These are phyloP conservation scores for Nerophis lumbriciformis DNA, from an alignment of 2,113 vertebrate genomes.

Conservation along the genomic window DNA sequence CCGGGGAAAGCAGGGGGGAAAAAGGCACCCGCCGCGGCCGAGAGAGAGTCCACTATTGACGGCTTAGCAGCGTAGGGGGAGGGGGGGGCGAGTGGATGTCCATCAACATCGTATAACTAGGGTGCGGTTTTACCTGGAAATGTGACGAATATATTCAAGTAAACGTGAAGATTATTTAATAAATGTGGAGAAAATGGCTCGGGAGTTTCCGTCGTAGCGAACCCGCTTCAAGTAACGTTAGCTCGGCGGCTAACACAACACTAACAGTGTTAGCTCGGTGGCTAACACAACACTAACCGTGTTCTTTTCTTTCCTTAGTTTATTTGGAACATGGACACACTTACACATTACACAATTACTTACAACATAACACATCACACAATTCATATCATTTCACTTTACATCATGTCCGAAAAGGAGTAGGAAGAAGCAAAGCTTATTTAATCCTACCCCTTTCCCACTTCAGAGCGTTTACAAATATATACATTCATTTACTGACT, in stretches of 20 bases:
- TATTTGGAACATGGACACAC: too few relatives aligned
- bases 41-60: conserved; percentile 62
- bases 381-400: too few relatives aligned
- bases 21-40: conserved; percentile 60
- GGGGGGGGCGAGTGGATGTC: conserved; percentile 56
- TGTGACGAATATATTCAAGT: not conserved
- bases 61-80: conserved; percentile 59
- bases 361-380: too few relatives aligned
- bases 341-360: too few relatives aligned
- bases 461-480: too few relatives aligned
- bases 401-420: too few relatives aligned
- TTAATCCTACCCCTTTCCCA: too few relatives aligned
- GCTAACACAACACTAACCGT: too few relatives aligned
- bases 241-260: conserved; percentile 4
- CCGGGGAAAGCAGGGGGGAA: conserved; percentile 76
- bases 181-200: conserved; percentile 9
- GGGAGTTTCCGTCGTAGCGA: conserved; percentile 10
- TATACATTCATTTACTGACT: too few relatives aligned
- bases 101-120: conserved; percentile 44
- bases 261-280: too few relatives aligned
- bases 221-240: conserved; percentile 30
- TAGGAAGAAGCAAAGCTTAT: too few relatives aligned
- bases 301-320: too few relatives aligned
- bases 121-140: conserved; percentile 57
- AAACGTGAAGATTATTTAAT: not conserved